Evolutionary conservation across 2,888 invertebrate species (phyloP).

Genomic region (Pseudeuparius sepicola): DNA sequence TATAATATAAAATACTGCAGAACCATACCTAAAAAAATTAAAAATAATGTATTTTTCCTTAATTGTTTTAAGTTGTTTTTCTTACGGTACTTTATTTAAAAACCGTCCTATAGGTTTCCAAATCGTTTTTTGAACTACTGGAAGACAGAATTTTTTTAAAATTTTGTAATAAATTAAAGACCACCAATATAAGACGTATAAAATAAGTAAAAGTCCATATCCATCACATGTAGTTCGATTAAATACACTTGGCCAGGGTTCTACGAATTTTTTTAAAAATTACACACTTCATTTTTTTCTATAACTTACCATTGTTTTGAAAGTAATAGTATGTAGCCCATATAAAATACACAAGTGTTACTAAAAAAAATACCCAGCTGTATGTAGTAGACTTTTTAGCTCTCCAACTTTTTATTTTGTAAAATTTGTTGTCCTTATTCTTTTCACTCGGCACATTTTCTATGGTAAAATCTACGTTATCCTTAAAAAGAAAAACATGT

Average conservation of each 20-base stretch:
- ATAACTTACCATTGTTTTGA: slow-evolving; percentile 21
- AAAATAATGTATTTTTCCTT: slow-evolving; percentile 2
- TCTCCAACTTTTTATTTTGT: no score
- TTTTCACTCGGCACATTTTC: no score
- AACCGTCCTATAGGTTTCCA: slow-evolving; percentile 17
- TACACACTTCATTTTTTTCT: no score
- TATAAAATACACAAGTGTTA: slow-evolving; percentile 27
- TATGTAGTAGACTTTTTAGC: slow-evolving; percentile 11
- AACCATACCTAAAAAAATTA: slow-evolving; percentile 40
- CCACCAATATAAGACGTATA: slow-evolving; percentile 23
- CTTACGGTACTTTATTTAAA: slow-evolving; percentile 20
- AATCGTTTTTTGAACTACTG: slow-evolving; percentile 17
- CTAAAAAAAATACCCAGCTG: slow-evolving; percentile 17
- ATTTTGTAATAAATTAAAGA: slow-evolving; percentile 19
- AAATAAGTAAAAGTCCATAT: slow-evolving; percentile 25
- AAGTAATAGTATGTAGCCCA: slow-evolving; percentile 30
- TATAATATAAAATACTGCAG: slow-evolving; percentile 37
- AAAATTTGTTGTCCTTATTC: no score
- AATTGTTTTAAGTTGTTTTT: not conserved
- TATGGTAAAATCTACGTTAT: no score
- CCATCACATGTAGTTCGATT: slow-evolving; percentile 21
- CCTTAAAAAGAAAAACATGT: no score
- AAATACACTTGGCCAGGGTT: no score
- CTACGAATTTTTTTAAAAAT: no score
- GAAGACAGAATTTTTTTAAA: slow-evolving; percentile 21